phyloP scores from a whole-genome alignment of 1,140 invertebrate genomes.

The Brachionus angularis region DNA sequence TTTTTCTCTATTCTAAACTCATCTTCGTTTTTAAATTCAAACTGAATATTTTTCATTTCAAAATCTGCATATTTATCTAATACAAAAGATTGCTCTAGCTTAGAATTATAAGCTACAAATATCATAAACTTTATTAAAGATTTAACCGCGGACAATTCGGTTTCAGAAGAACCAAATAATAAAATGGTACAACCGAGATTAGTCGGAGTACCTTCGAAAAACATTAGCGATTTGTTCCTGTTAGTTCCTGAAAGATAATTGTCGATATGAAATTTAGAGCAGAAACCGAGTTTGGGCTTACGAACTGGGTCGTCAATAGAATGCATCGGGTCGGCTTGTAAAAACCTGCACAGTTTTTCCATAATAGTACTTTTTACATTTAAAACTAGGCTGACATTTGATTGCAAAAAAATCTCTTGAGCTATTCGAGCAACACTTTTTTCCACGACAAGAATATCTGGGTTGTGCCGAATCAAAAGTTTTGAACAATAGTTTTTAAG shows the following conservation, averaged over 20 bases:
- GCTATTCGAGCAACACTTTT: conserved; percentile 77
- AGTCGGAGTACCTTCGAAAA: conserved; percentile 81
- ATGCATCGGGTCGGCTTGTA: conserved; percentile 78
- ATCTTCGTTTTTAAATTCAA: too few relatives aligned
- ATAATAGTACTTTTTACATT: conserved; percentile 81
- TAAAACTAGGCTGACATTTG: conserved; percentile 76
- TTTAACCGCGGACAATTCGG: conserved; percentile 67
- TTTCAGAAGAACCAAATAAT: conserved; percentile 70
- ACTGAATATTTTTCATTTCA: conserved; percentile 74
- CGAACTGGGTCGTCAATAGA: conserved; percentile 82
- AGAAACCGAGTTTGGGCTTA: conserved; percentile 75
- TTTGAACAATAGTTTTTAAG: conserved; percentile 79
- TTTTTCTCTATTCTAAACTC: too few relatives aligned
- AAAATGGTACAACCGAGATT: conserved; percentile 83
- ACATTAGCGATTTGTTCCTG: conserved; percentile 78
- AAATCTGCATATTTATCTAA: conserved; percentile 77
- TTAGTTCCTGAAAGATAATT: conserved; percentile 54
- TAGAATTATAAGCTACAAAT: conserved; percentile 82
- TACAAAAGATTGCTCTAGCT: conserved; percentile 82
- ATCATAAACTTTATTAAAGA: conserved; percentile 73
- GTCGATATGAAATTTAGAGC: conserved; percentile 76
- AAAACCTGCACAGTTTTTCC: conserved; percentile 74
- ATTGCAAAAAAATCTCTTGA: conserved; percentile 74
- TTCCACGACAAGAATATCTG: conserved; percentile 82
- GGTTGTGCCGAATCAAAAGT: conserved; percentile 71